phyloP scores from a whole-genome alignment of 2,797 vertebrate genomes.

The Sebastiscus albofasciatus region DNA sequence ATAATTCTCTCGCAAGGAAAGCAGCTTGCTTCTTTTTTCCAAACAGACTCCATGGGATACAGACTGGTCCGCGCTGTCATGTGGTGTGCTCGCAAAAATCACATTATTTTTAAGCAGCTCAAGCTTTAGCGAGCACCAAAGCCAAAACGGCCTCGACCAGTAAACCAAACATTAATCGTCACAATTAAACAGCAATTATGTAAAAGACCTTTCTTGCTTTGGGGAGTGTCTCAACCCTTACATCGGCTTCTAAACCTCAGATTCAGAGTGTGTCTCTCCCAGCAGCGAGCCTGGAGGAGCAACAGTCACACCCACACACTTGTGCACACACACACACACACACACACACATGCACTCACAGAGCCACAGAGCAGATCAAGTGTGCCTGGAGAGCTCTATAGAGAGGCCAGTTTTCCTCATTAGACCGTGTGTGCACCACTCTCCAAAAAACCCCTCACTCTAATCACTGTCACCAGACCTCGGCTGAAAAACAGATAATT shows the following conservation, averaged over 20 bases:
- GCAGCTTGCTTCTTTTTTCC: constrained; percentile 54
- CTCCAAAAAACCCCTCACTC: constrained; percentile 68
- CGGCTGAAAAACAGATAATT: constrained; percentile 77
- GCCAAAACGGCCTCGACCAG: constrained; percentile 33
- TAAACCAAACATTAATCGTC: constrained; percentile 54
- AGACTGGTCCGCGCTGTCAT: constrained; percentile 42
- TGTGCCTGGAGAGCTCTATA: constrained; percentile 73
- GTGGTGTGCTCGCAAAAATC: constrained; percentile 23
- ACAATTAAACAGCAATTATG: constrained; percentile 66
- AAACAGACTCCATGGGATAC: constrained; percentile 56
- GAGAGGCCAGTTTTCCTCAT: constrained; percentile 83
- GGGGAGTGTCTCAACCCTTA: constrained; percentile 58
- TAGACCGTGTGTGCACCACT: constrained; percentile 73
- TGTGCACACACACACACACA: constrained; percentile 15
- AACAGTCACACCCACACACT: constrained; percentile 66
- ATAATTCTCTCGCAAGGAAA: constrained; percentile 64
- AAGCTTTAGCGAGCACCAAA: constrained; percentile 7
- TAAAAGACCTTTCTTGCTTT: constrained; percentile 43
- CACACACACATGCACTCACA: constrained; percentile 38
- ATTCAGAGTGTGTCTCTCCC: constrained; percentile 51
- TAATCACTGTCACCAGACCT: constrained; percentile 84
- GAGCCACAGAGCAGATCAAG: constrained; percentile 75
- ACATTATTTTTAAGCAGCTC: constrained; percentile 40
- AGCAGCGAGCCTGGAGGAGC: constrained; percentile 61
- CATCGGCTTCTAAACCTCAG: constrained; percentile 52